phyloP scores from a whole-genome alignment of 2,113 vertebrate genomes.

The Nasalis larvatus region DNA sequence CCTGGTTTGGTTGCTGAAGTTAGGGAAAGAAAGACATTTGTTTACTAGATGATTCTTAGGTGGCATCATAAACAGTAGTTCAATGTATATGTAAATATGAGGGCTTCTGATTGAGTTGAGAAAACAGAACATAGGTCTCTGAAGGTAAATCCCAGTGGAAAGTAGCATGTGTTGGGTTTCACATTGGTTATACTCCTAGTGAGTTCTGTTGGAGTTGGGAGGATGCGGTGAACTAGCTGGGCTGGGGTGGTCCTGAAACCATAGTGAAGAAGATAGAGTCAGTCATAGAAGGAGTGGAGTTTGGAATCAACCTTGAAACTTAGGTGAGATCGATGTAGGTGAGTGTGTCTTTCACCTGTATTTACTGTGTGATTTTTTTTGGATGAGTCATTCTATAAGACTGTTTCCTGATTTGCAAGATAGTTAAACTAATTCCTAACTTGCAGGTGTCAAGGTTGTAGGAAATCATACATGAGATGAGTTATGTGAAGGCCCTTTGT shows the following conservation, averaged over 20 bases:
- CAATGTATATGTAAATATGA: background rate
- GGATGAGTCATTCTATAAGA: background rate
- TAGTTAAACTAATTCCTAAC: background rate
- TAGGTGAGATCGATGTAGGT: background rate
- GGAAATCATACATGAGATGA: background rate
- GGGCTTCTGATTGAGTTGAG: background rate
- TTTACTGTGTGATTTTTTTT: background rate
- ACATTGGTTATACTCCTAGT: accelerated
- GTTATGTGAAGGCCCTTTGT: slow-evolving; percentile 12
- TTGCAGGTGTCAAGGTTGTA: background rate
- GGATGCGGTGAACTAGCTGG: background rate
- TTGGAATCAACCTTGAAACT: background rate
- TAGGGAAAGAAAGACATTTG: background rate
- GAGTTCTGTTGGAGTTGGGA: background rate
- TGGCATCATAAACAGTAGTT: background rate
- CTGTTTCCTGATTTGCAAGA: background rate
- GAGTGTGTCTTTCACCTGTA: background rate
- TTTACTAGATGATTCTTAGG: background rate
- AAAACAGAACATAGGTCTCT: background rate
- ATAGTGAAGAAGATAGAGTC: too few species aligned
- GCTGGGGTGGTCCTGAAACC: background rate
- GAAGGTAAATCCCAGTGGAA: background rate
- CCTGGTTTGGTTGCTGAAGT: background rate
- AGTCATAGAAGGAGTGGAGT: background rate
- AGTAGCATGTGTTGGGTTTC: background rate